Percentiles rank a stretch among this genome's conserved stretches.
These are phyloP conservation scores for Ophioderma brevispina DNA, from an alignment of 35 echinoderm and acorn worm genomes.

Conservation along the genomic window DNA sequence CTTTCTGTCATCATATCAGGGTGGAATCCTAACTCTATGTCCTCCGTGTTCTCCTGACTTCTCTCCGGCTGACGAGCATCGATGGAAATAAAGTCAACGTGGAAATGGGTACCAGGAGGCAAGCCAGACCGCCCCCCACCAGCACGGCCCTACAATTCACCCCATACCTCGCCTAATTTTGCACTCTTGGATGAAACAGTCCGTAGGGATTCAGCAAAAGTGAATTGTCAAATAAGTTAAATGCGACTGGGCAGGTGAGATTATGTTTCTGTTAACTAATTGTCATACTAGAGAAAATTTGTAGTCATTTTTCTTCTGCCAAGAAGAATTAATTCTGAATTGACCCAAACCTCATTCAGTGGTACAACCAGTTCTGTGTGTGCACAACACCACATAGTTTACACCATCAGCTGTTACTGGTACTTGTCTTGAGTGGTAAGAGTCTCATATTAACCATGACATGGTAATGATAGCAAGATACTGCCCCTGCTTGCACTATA, in stretches of 20 bases:
- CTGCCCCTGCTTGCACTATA: no score
- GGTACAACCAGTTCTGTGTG: no score
- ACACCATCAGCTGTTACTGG: no score
- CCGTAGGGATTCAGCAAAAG: conserved; percentile 89
- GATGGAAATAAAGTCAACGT: conserved; percentile 99
- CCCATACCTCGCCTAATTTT: conserved; percentile 97
- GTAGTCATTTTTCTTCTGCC: no score
- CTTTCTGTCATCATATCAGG: conserved; percentile 66
- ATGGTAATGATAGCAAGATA: no score
- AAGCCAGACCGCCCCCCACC: conserved; percentile 86
- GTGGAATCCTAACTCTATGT: conserved; percentile 95
- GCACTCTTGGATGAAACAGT: conserved; percentile 93
- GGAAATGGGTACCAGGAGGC: conserved; percentile 90
- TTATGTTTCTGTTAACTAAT: no score
- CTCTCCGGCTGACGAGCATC: conserved; percentile 75
- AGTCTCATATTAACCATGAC: no score
- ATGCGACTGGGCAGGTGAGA: conserved; percentile 88
- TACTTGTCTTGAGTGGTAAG: no score
- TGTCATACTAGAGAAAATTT: no score
- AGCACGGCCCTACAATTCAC: conserved; percentile 86
- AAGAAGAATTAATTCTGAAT: no score
- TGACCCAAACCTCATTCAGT: no score
- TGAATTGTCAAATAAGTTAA: conserved; percentile 91
- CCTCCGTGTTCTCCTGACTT: conserved; percentile 91
- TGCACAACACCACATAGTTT: no score